phyloP scores from a whole-genome alignment of 2,797 vertebrate species.

The Nannoperca australis region DNA sequence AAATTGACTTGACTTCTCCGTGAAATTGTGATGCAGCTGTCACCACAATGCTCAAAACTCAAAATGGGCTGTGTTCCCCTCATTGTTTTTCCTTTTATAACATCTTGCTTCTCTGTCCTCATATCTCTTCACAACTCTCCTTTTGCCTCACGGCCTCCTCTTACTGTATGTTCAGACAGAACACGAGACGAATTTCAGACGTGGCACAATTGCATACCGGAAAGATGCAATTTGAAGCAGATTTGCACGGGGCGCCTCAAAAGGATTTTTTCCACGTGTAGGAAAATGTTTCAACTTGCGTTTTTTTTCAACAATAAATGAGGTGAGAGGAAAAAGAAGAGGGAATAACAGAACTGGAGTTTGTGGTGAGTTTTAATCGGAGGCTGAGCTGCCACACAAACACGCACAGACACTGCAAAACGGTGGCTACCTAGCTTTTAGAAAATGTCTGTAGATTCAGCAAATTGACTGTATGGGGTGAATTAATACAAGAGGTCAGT shows the following conservation, averaged over 20 bases:
- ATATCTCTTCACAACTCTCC: no score
- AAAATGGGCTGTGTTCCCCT: not conserved
- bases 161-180: not conserved
- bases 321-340: not conserved
- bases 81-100: not conserved
- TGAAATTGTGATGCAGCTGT: not conserved
- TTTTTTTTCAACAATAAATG: not conserved
- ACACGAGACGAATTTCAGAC: not conserved
- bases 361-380: not conserved
- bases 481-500: conserved; percentile 1
- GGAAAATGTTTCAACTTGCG: not conserved
- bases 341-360: not conserved
- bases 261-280: not conserved
- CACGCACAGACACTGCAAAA: not conserved
- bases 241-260: not conserved
- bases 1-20: not conserved
- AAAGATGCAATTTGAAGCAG: not conserved
- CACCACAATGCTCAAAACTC: not conserved
- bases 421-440: not conserved
- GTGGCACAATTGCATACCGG: not conserved
- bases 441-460: not conserved
- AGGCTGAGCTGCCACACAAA: not conserved
- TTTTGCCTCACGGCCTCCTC: not conserved
- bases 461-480: not conserved
- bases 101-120: not conserved